Evolutionary conservation across 2,113 vertebrate genomes (phyloP).

Genomic region (Lota lota): DNA sequence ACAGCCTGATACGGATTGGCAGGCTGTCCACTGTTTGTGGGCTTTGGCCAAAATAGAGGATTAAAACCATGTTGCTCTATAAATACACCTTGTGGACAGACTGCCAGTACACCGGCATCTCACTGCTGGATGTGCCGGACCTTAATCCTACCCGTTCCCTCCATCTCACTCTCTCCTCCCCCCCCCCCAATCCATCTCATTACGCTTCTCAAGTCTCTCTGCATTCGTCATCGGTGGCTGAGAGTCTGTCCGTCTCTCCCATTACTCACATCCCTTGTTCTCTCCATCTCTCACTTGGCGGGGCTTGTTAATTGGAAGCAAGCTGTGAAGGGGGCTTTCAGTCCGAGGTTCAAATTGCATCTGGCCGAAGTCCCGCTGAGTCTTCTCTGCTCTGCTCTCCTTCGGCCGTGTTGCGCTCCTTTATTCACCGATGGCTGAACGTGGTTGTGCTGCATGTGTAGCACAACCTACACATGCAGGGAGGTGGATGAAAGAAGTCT

Average conservation of each 20-base stretch:
- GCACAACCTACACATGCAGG: background rate
- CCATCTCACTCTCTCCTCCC: slow-evolving; percentile 8
- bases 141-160: background rate
- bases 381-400: slow-evolving; percentile 34
- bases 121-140: slow-evolving; percentile 36
- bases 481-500: background rate
- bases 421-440: background rate
- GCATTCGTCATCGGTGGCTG: slow-evolving; percentile 15
- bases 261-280: slow-evolving; percentile 16
- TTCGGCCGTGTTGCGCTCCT: slow-evolving; percentile 14
- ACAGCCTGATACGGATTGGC: slow-evolving; percentile 35
- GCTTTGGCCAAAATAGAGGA: slow-evolving; percentile 67
- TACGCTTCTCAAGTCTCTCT: slow-evolving; percentile 5
- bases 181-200: slow-evolving; percentile 21
- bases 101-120: slow-evolving; percentile 56
- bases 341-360: slow-evolving; percentile 65
- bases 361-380: slow-evolving; percentile 57
- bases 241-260: slow-evolving; percentile 27
- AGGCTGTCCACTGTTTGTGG: slow-evolving; percentile 44
- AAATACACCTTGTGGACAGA: slow-evolving; percentile 64
- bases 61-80: slow-evolving; percentile 67
- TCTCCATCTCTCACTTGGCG: slow-evolving; percentile 48
- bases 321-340: slow-evolving; percentile 64
- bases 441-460: background rate
- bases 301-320: slow-evolving; percentile 67